These are phyloP conservation scores for Ptychadena robeensis DNA, from an alignment of 2,797 vertebrate species.

Conservation along the genomic window DNA sequence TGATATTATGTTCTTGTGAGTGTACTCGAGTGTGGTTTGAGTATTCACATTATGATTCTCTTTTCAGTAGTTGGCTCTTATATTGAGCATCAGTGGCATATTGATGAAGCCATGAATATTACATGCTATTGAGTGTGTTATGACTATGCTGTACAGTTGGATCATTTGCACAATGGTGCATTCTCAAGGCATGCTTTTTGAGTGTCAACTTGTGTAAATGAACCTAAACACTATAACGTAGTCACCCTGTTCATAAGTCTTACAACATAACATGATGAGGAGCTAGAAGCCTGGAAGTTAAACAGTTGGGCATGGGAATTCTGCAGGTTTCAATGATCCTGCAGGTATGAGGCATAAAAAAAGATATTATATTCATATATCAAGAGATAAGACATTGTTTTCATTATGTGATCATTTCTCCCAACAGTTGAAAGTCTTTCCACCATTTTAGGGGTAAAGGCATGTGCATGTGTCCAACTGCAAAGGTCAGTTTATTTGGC, in stretches of 20 bases:
- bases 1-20: not conserved
- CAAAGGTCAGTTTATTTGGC: not conserved
- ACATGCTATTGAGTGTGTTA: not conserved
- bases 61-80: constrained; percentile 28
- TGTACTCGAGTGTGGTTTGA: not conserved
- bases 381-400: constrained; percentile 54
- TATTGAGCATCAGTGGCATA: not conserved
- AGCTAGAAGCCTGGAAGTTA: constrained; percentile 7
- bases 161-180: constrained; percentile 11
- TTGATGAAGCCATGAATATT: not conserved
- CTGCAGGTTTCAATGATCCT: constrained; percentile 20
- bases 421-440: constrained; percentile 4
- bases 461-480: constrained; percentile 22
- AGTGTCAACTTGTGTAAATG: constrained; percentile 22
- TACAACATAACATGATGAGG: constrained; percentile 15
- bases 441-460: constrained; percentile 25
- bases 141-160: constrained; percentile 4
- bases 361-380: constrained; percentile 53
- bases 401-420: constrained; percentile 40
- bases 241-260: constrained; percentile 13
- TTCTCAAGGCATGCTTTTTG: constrained; percentile 16
- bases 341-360: constrained; percentile 53
- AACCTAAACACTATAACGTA: constrained; percentile 2
- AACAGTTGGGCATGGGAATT: constrained; percentile 13
- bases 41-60: not conserved